These are phyloP conservation scores for Drosophila setosimentum DNA, from an alignment of 2,888 invertebrate species.

Conservation along the genomic window DNA sequence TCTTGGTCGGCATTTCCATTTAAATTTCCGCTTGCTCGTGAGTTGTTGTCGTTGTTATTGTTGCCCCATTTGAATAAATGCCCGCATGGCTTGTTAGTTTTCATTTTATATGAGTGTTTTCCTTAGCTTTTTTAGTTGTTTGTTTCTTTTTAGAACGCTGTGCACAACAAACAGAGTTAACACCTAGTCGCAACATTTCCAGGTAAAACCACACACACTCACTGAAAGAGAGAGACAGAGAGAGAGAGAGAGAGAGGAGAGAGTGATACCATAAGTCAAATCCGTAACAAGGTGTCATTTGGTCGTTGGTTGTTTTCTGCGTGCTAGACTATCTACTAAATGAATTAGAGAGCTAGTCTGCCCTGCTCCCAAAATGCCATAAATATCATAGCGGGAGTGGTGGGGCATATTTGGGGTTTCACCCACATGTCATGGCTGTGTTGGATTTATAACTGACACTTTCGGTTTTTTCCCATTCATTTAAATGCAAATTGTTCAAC, in stretches of 20 bases:
- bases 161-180: conserved; percentile 66
- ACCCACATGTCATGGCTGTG: conserved; percentile 49
- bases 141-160: conserved; percentile 43
- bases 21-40: conserved; percentile 7
- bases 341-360: conserved; percentile 59
- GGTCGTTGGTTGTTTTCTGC: conserved; percentile 24
- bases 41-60: background rate
- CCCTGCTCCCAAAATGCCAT: conserved; percentile 33
- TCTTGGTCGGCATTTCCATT: conserved; percentile 30
- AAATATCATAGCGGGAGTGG: conserved; percentile 32
- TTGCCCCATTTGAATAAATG: conserved; percentile 8
- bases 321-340: conserved; percentile 50
- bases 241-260: background rate
- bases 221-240: conserved; percentile 1
- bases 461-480: conserved; percentile 60
- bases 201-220: conserved; percentile 49
- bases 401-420: background rate
- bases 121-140: conserved; percentile 50
- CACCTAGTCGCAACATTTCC: conserved; percentile 75
- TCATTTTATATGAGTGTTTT: conserved; percentile 49
- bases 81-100: conserved; percentile 63
- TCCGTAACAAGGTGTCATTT: conserved; percentile 74
- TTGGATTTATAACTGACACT: conserved; percentile 66
- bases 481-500: conserved; percentile 69
- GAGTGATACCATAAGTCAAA: conserved; percentile 50